These are phyloP conservation scores for Cossypha polioptera DNA, from an alignment of 2,797 vertebrate species.

Conservation along the genomic window DNA sequence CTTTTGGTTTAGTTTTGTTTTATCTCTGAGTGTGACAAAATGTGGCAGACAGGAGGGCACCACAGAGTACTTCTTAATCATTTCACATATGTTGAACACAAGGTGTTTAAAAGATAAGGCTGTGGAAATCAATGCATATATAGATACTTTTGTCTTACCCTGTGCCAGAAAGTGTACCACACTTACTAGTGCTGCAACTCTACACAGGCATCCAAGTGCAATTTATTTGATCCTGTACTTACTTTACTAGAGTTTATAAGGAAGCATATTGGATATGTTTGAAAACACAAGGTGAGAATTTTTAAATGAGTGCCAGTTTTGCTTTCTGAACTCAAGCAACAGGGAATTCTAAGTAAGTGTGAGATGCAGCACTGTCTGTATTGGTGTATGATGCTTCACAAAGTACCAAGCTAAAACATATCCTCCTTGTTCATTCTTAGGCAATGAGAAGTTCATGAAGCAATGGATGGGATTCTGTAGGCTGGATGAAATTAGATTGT, in stretches of 20 bases:
- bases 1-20: conserved; percentile 1
- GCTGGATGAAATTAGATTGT: background rate
- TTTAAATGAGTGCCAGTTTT: background rate
- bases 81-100: conserved; percentile 37
- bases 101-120: conserved; percentile 12
- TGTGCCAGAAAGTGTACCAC: background rate
- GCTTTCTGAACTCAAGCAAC: background rate
- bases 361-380: background rate
- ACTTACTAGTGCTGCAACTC: background rate
- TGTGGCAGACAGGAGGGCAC: conserved; percentile 28
- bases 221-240: background rate
- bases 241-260: background rate
- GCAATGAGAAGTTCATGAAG: background rate
- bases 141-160: background rate
- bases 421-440: background rate
- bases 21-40: conserved; percentile 56
- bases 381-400: background rate
- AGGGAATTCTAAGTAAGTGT: background rate
- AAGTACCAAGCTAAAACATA: background rate
- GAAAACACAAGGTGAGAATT: background rate
- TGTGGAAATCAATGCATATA: background rate
- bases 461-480: background rate
- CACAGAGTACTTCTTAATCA: background rate
- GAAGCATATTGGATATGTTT: background rate
- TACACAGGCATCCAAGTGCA: background rate